Evolutionary conservation across 1,140 invertebrate species (phyloP).

Genomic region (Choristoneura fumiferana): DNA sequence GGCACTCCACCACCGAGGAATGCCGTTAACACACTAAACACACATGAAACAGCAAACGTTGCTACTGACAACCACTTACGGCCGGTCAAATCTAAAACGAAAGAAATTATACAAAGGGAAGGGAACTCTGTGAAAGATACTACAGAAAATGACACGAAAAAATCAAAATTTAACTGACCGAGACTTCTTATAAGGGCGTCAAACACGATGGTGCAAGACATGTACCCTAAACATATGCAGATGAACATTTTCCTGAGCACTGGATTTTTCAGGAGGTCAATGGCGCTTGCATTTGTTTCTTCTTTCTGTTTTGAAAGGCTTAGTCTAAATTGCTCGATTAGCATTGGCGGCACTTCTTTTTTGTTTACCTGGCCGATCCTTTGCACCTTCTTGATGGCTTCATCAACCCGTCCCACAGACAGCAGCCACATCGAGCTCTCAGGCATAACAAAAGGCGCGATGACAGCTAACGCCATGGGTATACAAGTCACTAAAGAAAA

Average conservation of each 20-base stretch:
- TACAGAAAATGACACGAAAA: slow-evolving; percentile 60
- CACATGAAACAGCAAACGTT: slow-evolving; percentile 33
- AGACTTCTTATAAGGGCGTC: slow-evolving; percentile 57
- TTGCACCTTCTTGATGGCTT: slow-evolving; percentile 80
- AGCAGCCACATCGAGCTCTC: slow-evolving; percentile 88
- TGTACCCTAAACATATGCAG: slow-evolving; percentile 48
- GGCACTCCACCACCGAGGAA: slow-evolving; percentile 45
- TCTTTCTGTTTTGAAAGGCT: slow-evolving; percentile 32
- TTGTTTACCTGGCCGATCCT: slow-evolving; percentile 58
- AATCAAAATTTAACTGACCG: slow-evolving; percentile 52
- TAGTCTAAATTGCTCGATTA: slow-evolving; percentile 55
- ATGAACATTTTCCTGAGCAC: slow-evolving; percentile 52
- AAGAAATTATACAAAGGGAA: slow-evolving; percentile 49
- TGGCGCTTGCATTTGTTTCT: slow-evolving; percentile 33
- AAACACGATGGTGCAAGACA: slow-evolving; percentile 50
- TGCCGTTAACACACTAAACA: slow-evolving; percentile 48
- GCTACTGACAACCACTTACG: slow-evolving; percentile 48
- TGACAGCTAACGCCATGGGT: slow-evolving; percentile 61
- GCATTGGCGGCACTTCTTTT: slow-evolving; percentile 44
- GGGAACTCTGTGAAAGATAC: slow-evolving; percentile 65
- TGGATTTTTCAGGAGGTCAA: slow-evolving; percentile 49
- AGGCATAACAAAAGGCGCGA: slow-evolving; percentile 80
- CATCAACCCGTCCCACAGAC: slow-evolving; percentile 81
- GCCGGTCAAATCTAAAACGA: slow-evolving; percentile 57
- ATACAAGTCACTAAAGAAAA: slow-evolving; percentile 80